Conservation (phyloP, 92 coral and sea anemone genomes). For the Palythoa heliodiscus region DNA sequence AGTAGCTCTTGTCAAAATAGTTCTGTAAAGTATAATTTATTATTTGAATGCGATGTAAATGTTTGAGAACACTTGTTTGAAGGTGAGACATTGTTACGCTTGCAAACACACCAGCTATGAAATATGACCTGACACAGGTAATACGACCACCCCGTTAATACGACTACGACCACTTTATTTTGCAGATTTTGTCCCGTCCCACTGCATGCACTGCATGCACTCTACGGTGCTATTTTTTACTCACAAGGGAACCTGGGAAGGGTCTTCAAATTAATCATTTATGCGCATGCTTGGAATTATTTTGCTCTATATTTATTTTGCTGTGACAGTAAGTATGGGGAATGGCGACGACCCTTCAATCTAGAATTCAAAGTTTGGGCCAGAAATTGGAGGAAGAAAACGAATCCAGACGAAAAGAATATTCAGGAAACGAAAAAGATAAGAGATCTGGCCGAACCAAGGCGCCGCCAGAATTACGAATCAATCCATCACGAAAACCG, state of each 20-base stretch:
- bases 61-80: no score
- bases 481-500: slow-evolving; percentile 65
- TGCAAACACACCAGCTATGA: no score
- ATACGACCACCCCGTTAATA: no score
- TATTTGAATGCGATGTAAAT: no score
- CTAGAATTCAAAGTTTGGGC: slow-evolving; percentile 91
- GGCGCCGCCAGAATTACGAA: slow-evolving; percentile 71
- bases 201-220: no score
- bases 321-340: slow-evolving; percentile 88
- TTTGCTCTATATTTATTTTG: slow-evolving; percentile 48
- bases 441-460: slow-evolving; percentile 63
- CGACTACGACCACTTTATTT: no score
- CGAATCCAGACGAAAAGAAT: slow-evolving; percentile 75
- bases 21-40: no score
- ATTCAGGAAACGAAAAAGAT: slow-evolving; percentile 57
- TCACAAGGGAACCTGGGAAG: slow-evolving; percentile 45
- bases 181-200: no score
- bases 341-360: slow-evolving; percentile 88
- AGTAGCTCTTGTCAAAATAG: no score
- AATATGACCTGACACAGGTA: no score
- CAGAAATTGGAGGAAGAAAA: slow-evolving; percentile 83
- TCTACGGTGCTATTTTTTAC: background rate
- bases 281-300: slow-evolving; percentile 78
- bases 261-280: slow-evolving; percentile 44
- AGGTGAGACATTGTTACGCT: no score